phyloP scores from a whole-genome alignment of 2,888 invertebrate species.

The Platerodrilus igneus region DNA sequence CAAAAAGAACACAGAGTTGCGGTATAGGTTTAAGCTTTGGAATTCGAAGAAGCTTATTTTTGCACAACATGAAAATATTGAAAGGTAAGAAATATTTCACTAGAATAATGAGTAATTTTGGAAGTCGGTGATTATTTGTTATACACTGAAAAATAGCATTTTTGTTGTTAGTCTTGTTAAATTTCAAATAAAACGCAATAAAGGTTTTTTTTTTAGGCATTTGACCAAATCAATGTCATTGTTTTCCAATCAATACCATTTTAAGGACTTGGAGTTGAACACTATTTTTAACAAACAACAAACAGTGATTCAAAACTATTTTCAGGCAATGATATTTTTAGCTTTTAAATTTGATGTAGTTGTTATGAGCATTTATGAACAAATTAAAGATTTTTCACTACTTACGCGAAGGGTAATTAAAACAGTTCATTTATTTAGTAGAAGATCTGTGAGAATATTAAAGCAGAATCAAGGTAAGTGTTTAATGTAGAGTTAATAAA shows the following conservation, averaged over 20 bases:
- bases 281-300: conserved; percentile 13
- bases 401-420: conserved; percentile 2
- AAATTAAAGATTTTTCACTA: conserved; percentile 4
- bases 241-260: conserved; percentile 8
- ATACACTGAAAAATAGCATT: no score
- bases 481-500: no score
- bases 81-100: conserved; percentile 10
- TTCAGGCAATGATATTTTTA: conserved; percentile 14
- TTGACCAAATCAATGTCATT: conserved; percentile 8
- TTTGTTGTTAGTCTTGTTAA: no score
- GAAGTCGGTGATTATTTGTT: no score
- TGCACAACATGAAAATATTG: conserved; percentile 1
- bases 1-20: conserved; percentile 9
- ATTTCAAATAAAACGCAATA: background rate
- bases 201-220: conserved; percentile 10
- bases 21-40: conserved; percentile 15
- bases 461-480: conserved; percentile 7
- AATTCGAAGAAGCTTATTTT: conserved; percentile 9
- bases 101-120: no score
- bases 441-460: conserved; percentile 1
- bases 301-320: conserved; percentile 12
- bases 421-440: conserved; percentile 6
- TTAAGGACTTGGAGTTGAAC: conserved; percentile 14
- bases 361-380: conserved; percentile 8
- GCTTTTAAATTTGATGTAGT: conserved; percentile 17